Percentiles rank a stretch among this genome's conserved stretches.
phyloP scores from a whole-genome alignment of 2,888 invertebrate species.

The Hofmannophila pseudospretella region DNA sequence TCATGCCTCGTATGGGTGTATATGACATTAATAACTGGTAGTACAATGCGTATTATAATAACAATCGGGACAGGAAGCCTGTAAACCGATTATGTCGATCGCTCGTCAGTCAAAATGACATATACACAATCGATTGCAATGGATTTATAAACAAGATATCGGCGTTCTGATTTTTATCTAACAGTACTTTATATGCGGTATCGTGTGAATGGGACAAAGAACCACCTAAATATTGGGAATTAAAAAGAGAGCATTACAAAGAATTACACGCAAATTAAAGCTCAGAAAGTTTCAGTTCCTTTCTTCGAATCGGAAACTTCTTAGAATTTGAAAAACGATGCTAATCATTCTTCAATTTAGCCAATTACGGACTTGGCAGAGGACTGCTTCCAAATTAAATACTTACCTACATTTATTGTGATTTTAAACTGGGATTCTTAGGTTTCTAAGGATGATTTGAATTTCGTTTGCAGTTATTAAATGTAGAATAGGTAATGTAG shows the following conservation, averaged over 20 bases:
- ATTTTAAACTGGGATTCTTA: too few species aligned
- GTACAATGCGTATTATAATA: slow-evolving; percentile 63
- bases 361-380: background rate
- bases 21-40: slow-evolving; percentile 61
- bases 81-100: slow-evolving; percentile 72
- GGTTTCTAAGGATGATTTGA: too few species aligned
- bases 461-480: too few species aligned
- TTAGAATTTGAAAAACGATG: background rate
- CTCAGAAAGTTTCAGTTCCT: too few species aligned
- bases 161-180: slow-evolving; percentile 51
- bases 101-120: slow-evolving; percentile 63
- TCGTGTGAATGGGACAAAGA: slow-evolving; percentile 25
- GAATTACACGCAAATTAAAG: too few species aligned
- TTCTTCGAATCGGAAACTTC: background rate
- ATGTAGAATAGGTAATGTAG: too few species aligned
- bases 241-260: too few species aligned
- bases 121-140: slow-evolving; percentile 56
- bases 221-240: background rate
- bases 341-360: background rate
- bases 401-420: too few species aligned
- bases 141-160: slow-evolving; percentile 63
- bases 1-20: slow-evolving; percentile 31
- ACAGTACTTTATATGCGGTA: slow-evolving; percentile 26
- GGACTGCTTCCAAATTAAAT: background rate
- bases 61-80: slow-evolving; percentile 65